Percentiles rank a stretch among this genome's conserved stretches.
Conservation (phyloP, 2,797 vertebrate genomes). For the Arrhamphus sclerolepis region DNA sequence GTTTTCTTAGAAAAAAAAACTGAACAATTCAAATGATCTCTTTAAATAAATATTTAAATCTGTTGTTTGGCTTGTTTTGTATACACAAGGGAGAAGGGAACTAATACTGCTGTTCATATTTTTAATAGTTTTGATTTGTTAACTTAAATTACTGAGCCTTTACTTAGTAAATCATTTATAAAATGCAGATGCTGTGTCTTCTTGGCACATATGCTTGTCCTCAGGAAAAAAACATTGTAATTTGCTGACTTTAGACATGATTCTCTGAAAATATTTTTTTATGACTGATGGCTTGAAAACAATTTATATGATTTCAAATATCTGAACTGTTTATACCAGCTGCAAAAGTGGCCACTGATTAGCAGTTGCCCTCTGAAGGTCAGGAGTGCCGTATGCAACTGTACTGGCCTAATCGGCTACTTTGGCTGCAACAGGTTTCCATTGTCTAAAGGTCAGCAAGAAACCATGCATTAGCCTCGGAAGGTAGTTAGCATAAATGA, state of each 20-base stretch:
- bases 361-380: constrained; percentile 64
- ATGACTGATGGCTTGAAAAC: constrained; percentile 45
- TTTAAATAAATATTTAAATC: constrained; percentile 1
- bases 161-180: constrained; percentile 2
- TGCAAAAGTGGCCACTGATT: constrained; percentile 33
- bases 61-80: constrained; percentile 13
- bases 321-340: constrained; percentile 33
- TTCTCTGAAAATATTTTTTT: constrained; percentile 14
- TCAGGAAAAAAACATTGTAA: constrained; percentile 15
- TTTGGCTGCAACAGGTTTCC: constrained; percentile 59
- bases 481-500: constrained; percentile 55
- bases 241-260: neutral
- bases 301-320: constrained; percentile 41
- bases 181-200: constrained; percentile 17
- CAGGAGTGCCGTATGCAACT: constrained; percentile 52
- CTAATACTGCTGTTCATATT: neutral
- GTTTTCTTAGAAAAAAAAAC: neutral
- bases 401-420: constrained; percentile 66
- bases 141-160: neutral
- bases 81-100: neutral
- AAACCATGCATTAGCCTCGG: constrained; percentile 54
- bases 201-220: constrained; percentile 23
- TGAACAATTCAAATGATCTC: neutral
- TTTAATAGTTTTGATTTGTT: too few species aligned
- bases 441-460: constrained; percentile 76